A percentile compares a stretch with the other conserved stretches of the same genome.
phyloP scores from a whole-genome alignment of 2,888 invertebrate species.

The Sturmia bella region DNA sequence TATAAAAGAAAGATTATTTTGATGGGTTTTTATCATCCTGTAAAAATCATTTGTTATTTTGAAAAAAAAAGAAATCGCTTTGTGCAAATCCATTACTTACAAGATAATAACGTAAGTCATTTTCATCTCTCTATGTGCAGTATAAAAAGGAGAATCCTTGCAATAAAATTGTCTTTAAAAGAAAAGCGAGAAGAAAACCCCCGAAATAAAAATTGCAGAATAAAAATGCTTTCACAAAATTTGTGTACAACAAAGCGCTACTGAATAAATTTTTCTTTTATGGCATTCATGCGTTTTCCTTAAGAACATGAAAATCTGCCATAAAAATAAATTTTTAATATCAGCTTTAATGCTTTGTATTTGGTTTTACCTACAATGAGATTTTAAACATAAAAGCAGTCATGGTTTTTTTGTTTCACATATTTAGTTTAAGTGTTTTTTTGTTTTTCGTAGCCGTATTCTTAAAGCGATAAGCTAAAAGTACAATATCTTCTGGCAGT shows the following conservation, averaged over 20 bases:
- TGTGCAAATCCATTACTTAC: constrained; percentile 13
- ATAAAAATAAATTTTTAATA: constrained; percentile 56
- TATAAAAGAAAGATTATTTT: too few species aligned
- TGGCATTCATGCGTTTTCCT: constrained; percentile 17
- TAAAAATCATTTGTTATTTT: too few species aligned
- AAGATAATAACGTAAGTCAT: neutral
- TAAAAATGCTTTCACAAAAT: constrained; percentile 15
- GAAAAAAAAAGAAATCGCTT: neutral
- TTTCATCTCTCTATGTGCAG: neutral
- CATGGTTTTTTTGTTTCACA: neutral
- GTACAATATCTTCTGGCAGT: neutral
- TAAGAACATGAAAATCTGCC: constrained; percentile 42
- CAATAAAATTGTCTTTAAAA: neutral
- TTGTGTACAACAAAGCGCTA: neutral
- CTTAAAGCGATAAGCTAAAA: constrained; percentile 35
- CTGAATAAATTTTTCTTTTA: constrained; percentile 17
- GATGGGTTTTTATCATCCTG: too few species aligned
- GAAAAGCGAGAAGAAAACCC: neutral
- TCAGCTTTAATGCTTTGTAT: constrained; percentile 38
- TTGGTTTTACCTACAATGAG: constrained; percentile 1
- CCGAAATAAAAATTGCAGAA: neutral
- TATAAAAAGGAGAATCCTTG: neutral
- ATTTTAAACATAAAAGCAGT: constrained; percentile 29
- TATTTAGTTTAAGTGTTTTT: neutral
- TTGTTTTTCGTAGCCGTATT: constrained; percentile 18